Evolutionary conservation across 2,888 invertebrate genomes (phyloP), one percentile per base, ranked within the genome.

Genomic region (Meghimatium bilineatum): DNA sequence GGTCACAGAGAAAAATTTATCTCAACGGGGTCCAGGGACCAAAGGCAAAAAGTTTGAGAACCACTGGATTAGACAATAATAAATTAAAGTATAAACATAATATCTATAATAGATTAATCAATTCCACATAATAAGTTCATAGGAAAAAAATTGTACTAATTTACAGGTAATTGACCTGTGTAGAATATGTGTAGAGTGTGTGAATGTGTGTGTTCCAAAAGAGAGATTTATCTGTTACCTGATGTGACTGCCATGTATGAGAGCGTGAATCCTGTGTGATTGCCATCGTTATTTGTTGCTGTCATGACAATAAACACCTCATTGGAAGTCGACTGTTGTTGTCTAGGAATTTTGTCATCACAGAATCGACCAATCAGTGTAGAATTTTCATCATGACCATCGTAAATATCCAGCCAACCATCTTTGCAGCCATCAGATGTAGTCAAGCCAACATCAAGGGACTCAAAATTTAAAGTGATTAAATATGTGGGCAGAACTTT

Each of bases 341-440:
- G 87, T 26, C 81, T 85, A 32, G 90, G 91, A 56, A 87, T 86
- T 17, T 36, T 82, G 0, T 86, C 77, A 1, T 89, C 90, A 82
- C 90, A 90, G 23, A 86, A 76, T 49, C 85, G 87, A n/a, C 80
- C 86, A 77, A 82, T 82, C 69, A 82, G 38, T 6, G 69, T 23
- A 26, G 76, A 66, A 38, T 52, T 67, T 26, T 76, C 82, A 36
- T 72, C 80, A 2, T 69, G 72, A 0, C 91, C 90, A 74, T 91
- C 90, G 71, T 88, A 89, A 14, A 91, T 38, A 6, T 88, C 82
- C 29, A 91, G 79, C 38, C 86, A 88, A 82, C 90, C 91, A 72
- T 90, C 90, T 0, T 67, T 52, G 81, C 91, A 91, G 5, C 81
- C 85, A 2, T 44, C 76, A 1, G 87, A 88, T 38, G 74, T 85